These are phyloP conservation scores for Hyppa rectilinea DNA, from an alignment of 2,888 invertebrate species.

Conservation along the genomic window DNA sequence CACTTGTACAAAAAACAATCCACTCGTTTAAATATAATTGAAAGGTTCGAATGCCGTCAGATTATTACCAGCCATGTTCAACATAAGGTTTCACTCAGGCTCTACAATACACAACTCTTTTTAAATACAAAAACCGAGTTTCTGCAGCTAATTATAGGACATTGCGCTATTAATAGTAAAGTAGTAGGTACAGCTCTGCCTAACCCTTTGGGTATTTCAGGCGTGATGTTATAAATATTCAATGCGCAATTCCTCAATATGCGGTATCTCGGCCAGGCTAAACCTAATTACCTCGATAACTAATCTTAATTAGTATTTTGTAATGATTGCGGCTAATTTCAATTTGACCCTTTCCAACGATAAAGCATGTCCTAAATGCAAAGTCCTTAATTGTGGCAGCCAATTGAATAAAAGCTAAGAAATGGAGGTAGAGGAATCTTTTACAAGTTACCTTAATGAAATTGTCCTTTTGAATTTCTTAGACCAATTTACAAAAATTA, in stretches of 20 bases:
- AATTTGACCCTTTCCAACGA: not conserved
- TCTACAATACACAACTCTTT: not conserved
- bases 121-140: not conserved
- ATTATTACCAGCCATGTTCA: too few relatives aligned
- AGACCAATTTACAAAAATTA: not conserved
- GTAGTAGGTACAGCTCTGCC: too few relatives aligned
- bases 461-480: not conserved
- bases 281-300: constrained; percentile 8
- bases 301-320: constrained; percentile 20
- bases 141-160: not conserved
- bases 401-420: not conserved
- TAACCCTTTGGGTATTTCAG: too few relatives aligned
- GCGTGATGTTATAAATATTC: too few relatives aligned
- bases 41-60: too few relatives aligned
- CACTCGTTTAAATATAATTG: too few relatives aligned
- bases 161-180: too few relatives aligned
- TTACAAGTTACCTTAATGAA: not conserved
- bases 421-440: not conserved
- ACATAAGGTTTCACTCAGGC: too few relatives aligned
- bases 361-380: constrained; percentile 1
- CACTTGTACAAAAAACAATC: too few relatives aligned
- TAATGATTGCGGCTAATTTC: constrained; percentile 8
- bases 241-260: constrained; percentile 22
- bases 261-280: not conserved
- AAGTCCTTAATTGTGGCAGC: not conserved